Evolutionary conservation across 2,797 vertebrate species (phyloP).

Genomic region (Synanceia verrucosa): DNA sequence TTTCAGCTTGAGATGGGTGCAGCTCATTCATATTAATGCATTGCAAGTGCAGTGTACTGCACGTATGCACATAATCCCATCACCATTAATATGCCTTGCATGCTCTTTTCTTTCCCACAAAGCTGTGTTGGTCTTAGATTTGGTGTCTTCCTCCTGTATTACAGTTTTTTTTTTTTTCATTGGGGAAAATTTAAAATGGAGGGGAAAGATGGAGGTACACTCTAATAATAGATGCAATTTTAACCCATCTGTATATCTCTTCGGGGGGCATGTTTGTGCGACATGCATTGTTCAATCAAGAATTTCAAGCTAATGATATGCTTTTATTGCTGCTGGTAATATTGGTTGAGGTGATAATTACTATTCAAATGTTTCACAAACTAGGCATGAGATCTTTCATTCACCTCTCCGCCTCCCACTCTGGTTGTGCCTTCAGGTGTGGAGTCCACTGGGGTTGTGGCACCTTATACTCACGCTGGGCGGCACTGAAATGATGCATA

Average conservation of each 20-base stretch:
- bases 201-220: constrained; percentile 71
- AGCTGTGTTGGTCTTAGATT: constrained; percentile 26
- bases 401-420: constrained; percentile 21
- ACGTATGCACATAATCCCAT: constrained; percentile 3
- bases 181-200: constrained; percentile 70
- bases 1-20: constrained; percentile 29
- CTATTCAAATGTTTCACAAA: constrained; percentile 20
- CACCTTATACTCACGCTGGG: constrained; percentile 16
- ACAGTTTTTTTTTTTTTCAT: constrained; percentile 34
- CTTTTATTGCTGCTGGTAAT: not conserved
- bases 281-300: not conserved
- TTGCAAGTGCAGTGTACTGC: constrained; percentile 30
- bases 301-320: not conserved
- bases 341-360: not conserved
- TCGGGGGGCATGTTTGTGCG: not conserved
- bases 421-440: constrained; percentile 40
- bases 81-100: constrained; percentile 6
- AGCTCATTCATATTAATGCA: constrained; percentile 56
- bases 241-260: constrained; percentile 27
- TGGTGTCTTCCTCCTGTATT: constrained; percentile 52
- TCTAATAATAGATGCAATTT: constrained; percentile 57
- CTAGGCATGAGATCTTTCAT: constrained; percentile 12
- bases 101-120: not conserved
- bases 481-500: constrained; percentile 14
- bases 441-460: constrained; percentile 57